phyloP scores from a whole-genome alignment of 2,888 invertebrate species.

The Amiota mariae region DNA sequence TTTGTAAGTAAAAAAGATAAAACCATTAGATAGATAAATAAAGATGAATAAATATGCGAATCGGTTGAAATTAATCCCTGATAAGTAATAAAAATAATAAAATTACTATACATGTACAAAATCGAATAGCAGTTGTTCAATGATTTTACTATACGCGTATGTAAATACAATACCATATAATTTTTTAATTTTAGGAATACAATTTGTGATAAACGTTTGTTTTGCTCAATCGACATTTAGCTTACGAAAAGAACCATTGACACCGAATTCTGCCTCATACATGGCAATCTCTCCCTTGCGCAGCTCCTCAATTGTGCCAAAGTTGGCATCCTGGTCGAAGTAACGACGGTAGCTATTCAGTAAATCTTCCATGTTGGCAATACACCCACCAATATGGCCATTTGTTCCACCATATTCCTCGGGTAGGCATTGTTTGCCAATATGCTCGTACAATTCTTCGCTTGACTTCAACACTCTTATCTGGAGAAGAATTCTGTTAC shows the following conservation, averaged over 20 bases:
- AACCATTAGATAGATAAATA: too few relatives aligned
- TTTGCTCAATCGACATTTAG: slow-evolving; percentile 57
- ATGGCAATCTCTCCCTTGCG: slow-evolving; percentile 54
- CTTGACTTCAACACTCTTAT: slow-evolving; percentile 54
- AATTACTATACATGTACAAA: too few relatives aligned
- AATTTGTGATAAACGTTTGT: too few relatives aligned
- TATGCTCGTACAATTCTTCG: slow-evolving; percentile 59
- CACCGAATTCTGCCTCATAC: slow-evolving; percentile 66
- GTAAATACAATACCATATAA: too few relatives aligned
- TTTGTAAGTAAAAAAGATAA: too few relatives aligned
- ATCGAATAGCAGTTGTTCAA: too few relatives aligned
- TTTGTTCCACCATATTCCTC: slow-evolving; percentile 67
- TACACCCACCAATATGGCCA: slow-evolving; percentile 60
- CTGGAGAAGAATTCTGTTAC: slow-evolving; percentile 37
- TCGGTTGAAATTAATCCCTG: too few relatives aligned
- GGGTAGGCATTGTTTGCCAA: slow-evolving; percentile 60
- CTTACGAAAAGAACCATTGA: slow-evolving; percentile 60
- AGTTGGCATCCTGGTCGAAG: slow-evolving; percentile 60
- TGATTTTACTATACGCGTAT: too few relatives aligned
- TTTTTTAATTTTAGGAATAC: too few relatives aligned
- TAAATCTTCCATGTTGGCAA: slow-evolving; percentile 67
- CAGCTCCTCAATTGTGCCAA: slow-evolving; percentile 63
- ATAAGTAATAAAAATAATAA: too few relatives aligned
- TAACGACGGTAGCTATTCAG: slow-evolving; percentile 61
- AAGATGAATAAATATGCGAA: too few relatives aligned